Base-by-base conservation (phyloP, 2,888 invertebrate genomes). In the Margaritifera margaritifera region DNA sequence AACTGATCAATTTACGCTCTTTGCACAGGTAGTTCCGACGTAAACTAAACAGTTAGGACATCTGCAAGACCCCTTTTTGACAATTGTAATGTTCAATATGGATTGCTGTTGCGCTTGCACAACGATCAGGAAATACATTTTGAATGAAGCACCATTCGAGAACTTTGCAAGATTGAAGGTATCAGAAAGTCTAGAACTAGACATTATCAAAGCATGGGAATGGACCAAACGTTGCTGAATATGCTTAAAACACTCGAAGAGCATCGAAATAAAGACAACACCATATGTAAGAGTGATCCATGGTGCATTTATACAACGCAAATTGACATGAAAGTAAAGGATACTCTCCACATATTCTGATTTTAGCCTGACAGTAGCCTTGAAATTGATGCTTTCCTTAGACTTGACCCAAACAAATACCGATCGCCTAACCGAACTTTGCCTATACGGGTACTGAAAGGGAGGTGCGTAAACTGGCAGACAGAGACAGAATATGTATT, bases 131-230 rank as follows among this genome's bases (percentile, higher is more conserved):
- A 69, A 20, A 54, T 60, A 11, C 69, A 75, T 18, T 69, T 75
- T 55, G 69, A 66, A 25, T 54, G 59, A 6, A n/a, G 31, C 2
- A 24, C 70, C 20, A 62, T 73, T 27, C 31, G 58, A 18, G 63
- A 63, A 53, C 50, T 73, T 22, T 67, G 66, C 22, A 57, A 56
- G 8, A 52, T 69, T 25, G 19, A 27, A 11, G 72, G 70, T 6
- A 70, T 69, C 22, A 50, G 51, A 11, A 72, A 73, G 52, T 66
- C 68, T 6, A 25, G 69, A 19, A 72, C 72, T 5, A 72, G 69
- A 53, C 70, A 66, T 25, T 75, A 72, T 24, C 75, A 75, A 53
- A 71, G 74, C 2, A 68, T 67, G 65, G 74, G 74, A 6, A 77
- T 68, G 27, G 70, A 74, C 57, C 58, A 57, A 4, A 75, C 71